Base-by-base conservation (phyloP, 2,113 vertebrate species). In the Atlantisia rogersi region DNA sequence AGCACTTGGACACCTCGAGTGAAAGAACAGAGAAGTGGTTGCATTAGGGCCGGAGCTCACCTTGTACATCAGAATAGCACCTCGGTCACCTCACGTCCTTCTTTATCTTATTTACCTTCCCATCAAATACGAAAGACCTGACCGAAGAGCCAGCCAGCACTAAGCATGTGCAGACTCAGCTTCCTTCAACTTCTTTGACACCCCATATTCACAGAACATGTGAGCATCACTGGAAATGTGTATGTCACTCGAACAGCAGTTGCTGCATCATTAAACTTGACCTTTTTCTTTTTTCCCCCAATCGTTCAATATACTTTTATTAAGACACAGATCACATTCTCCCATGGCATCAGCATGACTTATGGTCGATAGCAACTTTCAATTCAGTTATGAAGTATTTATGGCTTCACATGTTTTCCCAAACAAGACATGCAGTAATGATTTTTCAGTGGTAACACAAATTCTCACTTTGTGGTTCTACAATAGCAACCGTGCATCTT, bases 1-100 rank as follows among this genome's bases (percentile, higher is more conserved):
- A 99, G 94, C 99, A 99, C 97, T 99, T 99, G 80, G 99, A 99
- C 48, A 99, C 99, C 99, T 99, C 63, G 59, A 95, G 92, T 29
- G 44, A 86, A 90, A 96, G 59, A 56, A 62, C 19, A 92, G 60
- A 88, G 76, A 90, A 46, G 53, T 0, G 37, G n/a, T 74, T 25
- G 81, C 9, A 14, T 94, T 90, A 95, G 0, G 21, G 31, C 25
- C 5, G 2, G 28, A 50, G 32, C 25, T 63, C 62, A n/a, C 3
- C 8, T 1, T 8, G 63, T 11, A 13, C 52, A 8, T 21, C 50
- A 5, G 6, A 20, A 35, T 12, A 64, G 14, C 25, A 24, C 53
- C 26, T 2, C 5, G 10, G 4, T 8, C 37, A 60, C 53, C 40
- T 91, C n/a, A 10, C 29, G 7, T 16, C 46, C 39, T 44, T 24